Evolutionary conservation across 2,888 invertebrate genomes (phyloP), one percentile per base, ranked within the genome.

Genomic region (Lepidocyrtoides sp.): DNA sequence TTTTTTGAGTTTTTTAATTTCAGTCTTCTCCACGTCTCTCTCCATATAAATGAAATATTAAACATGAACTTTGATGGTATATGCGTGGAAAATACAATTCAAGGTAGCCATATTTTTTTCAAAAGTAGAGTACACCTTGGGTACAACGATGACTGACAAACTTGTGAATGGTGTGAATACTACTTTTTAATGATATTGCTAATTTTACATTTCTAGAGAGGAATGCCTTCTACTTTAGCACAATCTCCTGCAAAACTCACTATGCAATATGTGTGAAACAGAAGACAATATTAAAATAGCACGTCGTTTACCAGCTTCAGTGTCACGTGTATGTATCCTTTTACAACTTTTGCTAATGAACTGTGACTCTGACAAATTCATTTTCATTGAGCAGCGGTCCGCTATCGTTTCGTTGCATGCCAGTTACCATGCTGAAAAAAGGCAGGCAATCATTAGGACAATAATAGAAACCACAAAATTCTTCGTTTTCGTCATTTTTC

Each of bases 311-410:
- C 20, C 44, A 3, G 2, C 63, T 44, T 41, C 41, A 69, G 20
- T 44, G 29, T 44, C 17, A 41, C 0, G 23, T 44, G 72, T 44
- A 29, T 44, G 72, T 44, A 29, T 72, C n/a, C 72, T 72, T 72
- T 10, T 69, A 7, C n/a, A 69, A 12, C 41, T n/a, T 75, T 20
- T 75, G 20, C 26, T 51, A 75, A 75, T 75, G 75, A 75, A 51
- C 75, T 75, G 75, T 75, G 75, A 75, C 75, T 75, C n/a, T 75
- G 75, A 75, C 75, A 51, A 75, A 75, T 75, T 48, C 75, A 48
- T 23, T 44, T 72, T 41, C 20, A 36, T 72, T n/a, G 36, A 32
- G 66, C 32, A n/a, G 10, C 26, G 66, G 32, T 66, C 36, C 20
- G 26, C 12, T 14, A 36, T 72, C 41, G 3, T 17, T 54, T 48